phyloP scores from a whole-genome alignment of 2,113 vertebrate genomes.

The Morone saxatilis region DNA sequence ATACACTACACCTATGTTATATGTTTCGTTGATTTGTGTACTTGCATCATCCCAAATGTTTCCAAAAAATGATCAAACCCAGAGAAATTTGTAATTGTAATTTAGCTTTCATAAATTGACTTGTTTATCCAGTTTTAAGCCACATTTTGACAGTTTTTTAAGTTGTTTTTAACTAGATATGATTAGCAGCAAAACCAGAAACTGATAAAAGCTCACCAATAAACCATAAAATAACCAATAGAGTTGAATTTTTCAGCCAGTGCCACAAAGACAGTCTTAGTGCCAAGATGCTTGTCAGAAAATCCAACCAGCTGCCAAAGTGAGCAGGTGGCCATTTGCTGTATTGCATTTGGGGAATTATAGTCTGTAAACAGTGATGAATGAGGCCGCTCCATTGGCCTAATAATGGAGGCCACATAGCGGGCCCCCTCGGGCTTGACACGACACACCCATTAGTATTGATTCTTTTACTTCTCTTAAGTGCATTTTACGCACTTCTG shows the following conservation, averaged over 20 bases:
- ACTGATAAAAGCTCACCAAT: constrained; percentile 2
- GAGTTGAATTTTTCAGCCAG: background rate
- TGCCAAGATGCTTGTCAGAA: constrained; percentile 9
- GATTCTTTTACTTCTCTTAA: constrained; percentile 55
- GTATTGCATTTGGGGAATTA: constrained; percentile 61
- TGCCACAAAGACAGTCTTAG: background rate
- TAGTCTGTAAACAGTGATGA: constrained; percentile 55
- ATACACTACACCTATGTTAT: background rate
- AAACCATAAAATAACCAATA: background rate
- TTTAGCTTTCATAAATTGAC: too few species aligned
- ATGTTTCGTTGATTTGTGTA: too few species aligned
- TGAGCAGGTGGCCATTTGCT: constrained; percentile 68
- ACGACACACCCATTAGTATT: constrained; percentile 45
- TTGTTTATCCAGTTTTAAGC: too few species aligned
- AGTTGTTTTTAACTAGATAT: too few species aligned
- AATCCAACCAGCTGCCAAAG: constrained; percentile 40
- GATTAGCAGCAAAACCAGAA: too few species aligned
- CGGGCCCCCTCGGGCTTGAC: background rate
- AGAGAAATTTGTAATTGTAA: too few species aligned
- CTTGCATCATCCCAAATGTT: too few species aligned
- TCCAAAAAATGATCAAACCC: too few species aligned
- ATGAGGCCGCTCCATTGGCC: constrained; percentile 32
- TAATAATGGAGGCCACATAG: constrained; percentile 38
- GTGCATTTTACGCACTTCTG: constrained; percentile 45
- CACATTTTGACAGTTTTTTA: too few species aligned